Evolutionary conservation across 2,113 vertebrate species (phyloP).

Genomic region (Theropithecus gelada): DNA sequence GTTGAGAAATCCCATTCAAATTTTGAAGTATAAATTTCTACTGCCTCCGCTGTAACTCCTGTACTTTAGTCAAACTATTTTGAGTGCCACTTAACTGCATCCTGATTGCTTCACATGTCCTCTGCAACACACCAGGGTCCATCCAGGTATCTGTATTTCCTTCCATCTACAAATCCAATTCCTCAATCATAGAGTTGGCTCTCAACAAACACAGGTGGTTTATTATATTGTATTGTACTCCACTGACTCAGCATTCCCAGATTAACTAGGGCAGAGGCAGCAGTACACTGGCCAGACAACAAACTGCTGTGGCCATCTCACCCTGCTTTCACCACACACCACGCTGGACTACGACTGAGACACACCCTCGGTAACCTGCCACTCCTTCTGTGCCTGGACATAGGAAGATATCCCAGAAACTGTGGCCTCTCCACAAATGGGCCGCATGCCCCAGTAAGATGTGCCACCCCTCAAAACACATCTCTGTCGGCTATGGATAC

Average conservation of each 20-base stretch:
- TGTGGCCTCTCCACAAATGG: not conserved
- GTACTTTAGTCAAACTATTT: not conserved
- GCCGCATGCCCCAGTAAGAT: not conserved
- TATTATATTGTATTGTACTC: not conserved
- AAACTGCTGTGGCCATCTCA: fast-evolving
- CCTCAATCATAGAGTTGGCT: not conserved
- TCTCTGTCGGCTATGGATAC: not conserved
- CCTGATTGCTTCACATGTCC: not conserved
- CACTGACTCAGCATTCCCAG: not conserved
- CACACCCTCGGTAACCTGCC: not conserved
- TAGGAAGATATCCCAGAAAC: not conserved
- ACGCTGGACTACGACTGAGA: not conserved
- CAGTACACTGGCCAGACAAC: not conserved
- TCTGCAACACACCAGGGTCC: not conserved
- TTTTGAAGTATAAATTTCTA: not conserved
- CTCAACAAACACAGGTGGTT: not conserved
- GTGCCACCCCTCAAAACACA: not conserved
- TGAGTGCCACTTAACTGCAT: not conserved
- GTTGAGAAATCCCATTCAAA: not conserved
- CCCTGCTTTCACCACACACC: not conserved
- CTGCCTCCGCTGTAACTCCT: not conserved
- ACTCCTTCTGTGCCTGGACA: not conserved
- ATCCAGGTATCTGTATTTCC: not conserved
- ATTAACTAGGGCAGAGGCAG: not conserved
- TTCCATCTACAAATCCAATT: not conserved